Evolutionary conservation across 2,113 vertebrate genomes (phyloP), one percentile per base, ranked within the genome.

Genomic region (Neopipo cinnamomea): DNA sequence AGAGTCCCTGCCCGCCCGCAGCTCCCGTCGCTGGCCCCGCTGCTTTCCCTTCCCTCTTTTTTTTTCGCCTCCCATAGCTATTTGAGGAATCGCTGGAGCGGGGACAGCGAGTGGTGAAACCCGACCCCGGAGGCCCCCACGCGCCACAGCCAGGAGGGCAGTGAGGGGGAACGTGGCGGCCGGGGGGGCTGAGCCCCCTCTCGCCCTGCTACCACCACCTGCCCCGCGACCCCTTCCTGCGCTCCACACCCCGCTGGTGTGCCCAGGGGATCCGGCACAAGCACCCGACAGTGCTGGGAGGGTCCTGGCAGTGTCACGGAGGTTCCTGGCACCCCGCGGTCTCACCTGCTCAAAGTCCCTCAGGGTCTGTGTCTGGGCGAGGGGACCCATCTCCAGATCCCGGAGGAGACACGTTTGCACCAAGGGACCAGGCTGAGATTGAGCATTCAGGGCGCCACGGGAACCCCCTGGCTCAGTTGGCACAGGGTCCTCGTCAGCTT

Each of bases 301-400:
- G 12, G 14, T 25, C 33, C 53, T 11, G 37, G 50, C 0, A 0
- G 42, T 52, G 77, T 46, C 61, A 8, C 2, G 14, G 22, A 6
- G 5, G 5, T 2, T 46, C 33, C 52, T 21, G 2, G 44, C 35
- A n/a, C 53, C 30, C 49, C 1, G 1, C 2, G 2, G 35, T 33
- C 97, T 96, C 98, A 99, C 99, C 99, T 99, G 98, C 90, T 99
- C 99, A 9, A 99, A 99, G 95, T 99, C 99, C 89, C 99, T 89
- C 70, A 99, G 96, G 88, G 99, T 99, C 96, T 99, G 99, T 6
- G 98, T 98, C 93, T 99, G 99, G 16, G 98, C 78, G 30, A 97
- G 97, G 9, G 97, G 97, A 42, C 93, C 82, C 42, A 94, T 96
- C 88, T 99, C 98, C 90, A 99, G 98, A 82, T 98, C 97, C 88